A percentile compares a stretch with the other conserved stretches of the same genome.
Evolutionary conservation across 1,140 invertebrate species (phyloP).

Genomic region (Cherax destructor): DNA sequence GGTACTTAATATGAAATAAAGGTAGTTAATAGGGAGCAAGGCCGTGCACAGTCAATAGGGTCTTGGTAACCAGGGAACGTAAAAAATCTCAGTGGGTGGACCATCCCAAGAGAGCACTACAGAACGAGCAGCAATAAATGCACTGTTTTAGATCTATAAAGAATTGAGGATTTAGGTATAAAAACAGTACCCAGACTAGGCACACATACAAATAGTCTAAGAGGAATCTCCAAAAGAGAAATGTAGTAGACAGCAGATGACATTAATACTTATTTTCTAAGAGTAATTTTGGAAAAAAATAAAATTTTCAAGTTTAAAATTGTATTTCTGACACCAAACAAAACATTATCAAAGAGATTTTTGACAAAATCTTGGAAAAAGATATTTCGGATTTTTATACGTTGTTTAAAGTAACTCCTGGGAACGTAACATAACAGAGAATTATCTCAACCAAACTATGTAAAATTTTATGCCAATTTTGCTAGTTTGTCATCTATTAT

Average conservation of each 20-base stretch:
- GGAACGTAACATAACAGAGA: too few relatives aligned
- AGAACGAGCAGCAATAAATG: background rate
- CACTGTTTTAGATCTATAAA: background rate
- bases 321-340: background rate
- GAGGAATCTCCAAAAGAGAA: background rate
- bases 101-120: background rate
- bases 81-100: background rate
- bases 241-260: constrained; percentile 26
- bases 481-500: background rate
- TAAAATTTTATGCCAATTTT: background rate
- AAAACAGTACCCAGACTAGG: background rate
- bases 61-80: too few relatives aligned
- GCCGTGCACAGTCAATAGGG: too few relatives aligned
- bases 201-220: background rate
- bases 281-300: background rate
- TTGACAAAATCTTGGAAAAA: background rate
- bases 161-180: too few relatives aligned
- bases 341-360: background rate
- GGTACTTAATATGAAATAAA: too few relatives aligned
- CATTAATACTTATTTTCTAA: background rate
- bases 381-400: too few relatives aligned
- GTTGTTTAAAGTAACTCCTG: too few relatives aligned
- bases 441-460: background rate
- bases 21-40: too few relatives aligned
- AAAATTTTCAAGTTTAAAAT: background rate